A percentile compares a stretch with the other conserved stretches of the same genome.
Conservation (phyloP, 2,797 vertebrate genomes). For the Dallia pectoralis region DNA sequence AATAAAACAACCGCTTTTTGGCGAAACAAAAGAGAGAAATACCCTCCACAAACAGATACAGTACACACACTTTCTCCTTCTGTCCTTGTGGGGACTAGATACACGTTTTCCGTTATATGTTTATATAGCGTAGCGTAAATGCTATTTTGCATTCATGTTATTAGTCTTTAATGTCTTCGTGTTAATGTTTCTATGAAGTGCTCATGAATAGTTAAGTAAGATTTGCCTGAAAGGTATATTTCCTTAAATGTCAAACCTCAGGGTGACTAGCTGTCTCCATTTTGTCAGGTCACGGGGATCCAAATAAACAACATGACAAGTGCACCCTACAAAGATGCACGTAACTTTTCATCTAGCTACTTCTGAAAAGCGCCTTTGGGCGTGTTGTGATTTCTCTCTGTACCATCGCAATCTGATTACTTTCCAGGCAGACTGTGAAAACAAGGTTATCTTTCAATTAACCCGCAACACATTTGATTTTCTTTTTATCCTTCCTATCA, state of each 20-base stretch:
- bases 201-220: too few species aligned
- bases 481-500: slow-evolving; percentile 1
- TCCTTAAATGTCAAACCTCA: not conserved
- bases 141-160: too few species aligned
- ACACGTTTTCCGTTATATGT: too few species aligned
- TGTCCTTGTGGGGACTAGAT: too few species aligned
- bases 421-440: slow-evolving; percentile 50
- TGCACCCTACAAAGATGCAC: slow-evolving; percentile 23
- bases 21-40: too few species aligned
- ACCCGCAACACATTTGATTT: slow-evolving; percentile 48
- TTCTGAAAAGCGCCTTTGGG: slow-evolving; percentile 39
- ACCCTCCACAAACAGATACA: not conserved
- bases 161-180: too few species aligned
- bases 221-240: too few species aligned
- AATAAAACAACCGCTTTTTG: not conserved
- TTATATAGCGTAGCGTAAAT: too few species aligned
- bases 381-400: slow-evolving; percentile 44
- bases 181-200: slow-evolving; percentile 4
- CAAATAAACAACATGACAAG: slow-evolving; percentile 21
- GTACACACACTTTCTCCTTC: too few species aligned
- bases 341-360: slow-evolving; percentile 47
- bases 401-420: slow-evolving; percentile 55
- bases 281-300: too few species aligned
- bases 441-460: slow-evolving; percentile 65
- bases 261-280: not conserved